These are phyloP conservation scores for Pleuronectes platessa DNA, from an alignment of 2,113 vertebrate species.

Conservation along the genomic window DNA sequence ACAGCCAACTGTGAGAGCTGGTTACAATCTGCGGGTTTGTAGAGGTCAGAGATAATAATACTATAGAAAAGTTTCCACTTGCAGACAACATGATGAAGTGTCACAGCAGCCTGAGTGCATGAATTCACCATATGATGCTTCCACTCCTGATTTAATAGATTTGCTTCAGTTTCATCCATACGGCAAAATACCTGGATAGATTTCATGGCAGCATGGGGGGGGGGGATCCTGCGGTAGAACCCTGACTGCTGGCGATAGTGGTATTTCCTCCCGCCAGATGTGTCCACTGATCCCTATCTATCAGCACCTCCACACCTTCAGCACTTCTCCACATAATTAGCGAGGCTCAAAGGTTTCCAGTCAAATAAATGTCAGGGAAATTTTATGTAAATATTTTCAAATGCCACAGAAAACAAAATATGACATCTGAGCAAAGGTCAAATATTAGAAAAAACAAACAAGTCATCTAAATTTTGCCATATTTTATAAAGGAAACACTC, in stretches of 20 bases:
- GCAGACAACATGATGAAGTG: too few relatives aligned
- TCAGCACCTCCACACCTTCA: conserved; percentile 33
- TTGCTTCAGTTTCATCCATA: conserved; percentile 26
- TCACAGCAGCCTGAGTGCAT: too few relatives aligned
- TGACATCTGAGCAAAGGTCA: background rate
- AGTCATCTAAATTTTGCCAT: background rate
- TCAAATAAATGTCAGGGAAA: conserved; percentile 37
- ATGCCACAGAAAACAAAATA: conserved; percentile 32
- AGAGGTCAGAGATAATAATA: too few relatives aligned
- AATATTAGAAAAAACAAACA: background rate
- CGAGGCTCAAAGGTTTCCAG: conserved; percentile 24
- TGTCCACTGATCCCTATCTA: conserved; percentile 74
- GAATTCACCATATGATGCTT: too few relatives aligned
- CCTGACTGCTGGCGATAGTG: conserved; percentile 46
- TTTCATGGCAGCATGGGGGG: conserved; percentile 17
- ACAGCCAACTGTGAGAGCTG: conserved; percentile 39
- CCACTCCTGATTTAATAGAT: too few relatives aligned
- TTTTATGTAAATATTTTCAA: conserved; percentile 32
- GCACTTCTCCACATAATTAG: conserved; percentile 1
- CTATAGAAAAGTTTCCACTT: too few relatives aligned
- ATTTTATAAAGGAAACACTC: too few relatives aligned
- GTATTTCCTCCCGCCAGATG: conserved; percentile 72
- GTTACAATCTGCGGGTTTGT: too few relatives aligned
- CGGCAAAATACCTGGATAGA: conserved; percentile 58
- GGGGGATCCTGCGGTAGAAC: conserved; percentile 18